Evolutionary conservation across 2,113 vertebrate genomes (phyloP), one percentile per base, ranked within the genome.

Genomic region (Nansenia antarctica): DNA sequence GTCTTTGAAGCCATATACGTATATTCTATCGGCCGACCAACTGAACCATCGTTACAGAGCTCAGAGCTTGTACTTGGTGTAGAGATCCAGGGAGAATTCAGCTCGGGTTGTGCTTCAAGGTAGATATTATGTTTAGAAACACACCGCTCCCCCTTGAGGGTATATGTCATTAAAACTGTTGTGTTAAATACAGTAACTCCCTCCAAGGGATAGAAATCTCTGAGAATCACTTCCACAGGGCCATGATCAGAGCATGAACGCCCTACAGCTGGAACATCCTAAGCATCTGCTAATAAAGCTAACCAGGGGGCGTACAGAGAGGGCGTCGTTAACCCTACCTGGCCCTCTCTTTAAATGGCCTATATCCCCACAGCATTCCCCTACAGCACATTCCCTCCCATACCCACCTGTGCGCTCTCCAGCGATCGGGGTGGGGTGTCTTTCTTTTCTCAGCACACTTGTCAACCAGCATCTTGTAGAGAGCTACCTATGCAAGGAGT

Each of bases 241-340:
- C 68, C 65, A 53, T 83, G 84, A 87, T 88, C 83, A 85, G 86
- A 89, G 82, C 62, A 70, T 7, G 0, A 67, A 80, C 74, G 67
- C 73, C 81, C 66, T 2, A 8, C 61, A 61, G 0, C 27, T 59
- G 26, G 14, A 30, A 65, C 79, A 62, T 52, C 73, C 72, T 18
- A 3, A 82, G 79, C 79, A 62, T 20, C 70, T 3, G 62, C 70
- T 83, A 79, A 73, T 85, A 66, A 70, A 74, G 70, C 72, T 12
- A 11, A 32, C 30, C 30, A n/a, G 57, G 52, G 7, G 0, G 29
- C 30, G 18, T 39, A 34, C 71, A 73, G 71, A 73, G 55, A 22
- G 65, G 1, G 29, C 70, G 65, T 82, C 78, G 65, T 86, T 86
- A 86, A 60, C 71, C 22, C 69, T 52, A 84, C 62, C 30, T 29